These are phyloP conservation scores for Nephrotoma flavescens DNA, from an alignment of 2,888 invertebrate genomes.

Conservation along the genomic window DNA sequence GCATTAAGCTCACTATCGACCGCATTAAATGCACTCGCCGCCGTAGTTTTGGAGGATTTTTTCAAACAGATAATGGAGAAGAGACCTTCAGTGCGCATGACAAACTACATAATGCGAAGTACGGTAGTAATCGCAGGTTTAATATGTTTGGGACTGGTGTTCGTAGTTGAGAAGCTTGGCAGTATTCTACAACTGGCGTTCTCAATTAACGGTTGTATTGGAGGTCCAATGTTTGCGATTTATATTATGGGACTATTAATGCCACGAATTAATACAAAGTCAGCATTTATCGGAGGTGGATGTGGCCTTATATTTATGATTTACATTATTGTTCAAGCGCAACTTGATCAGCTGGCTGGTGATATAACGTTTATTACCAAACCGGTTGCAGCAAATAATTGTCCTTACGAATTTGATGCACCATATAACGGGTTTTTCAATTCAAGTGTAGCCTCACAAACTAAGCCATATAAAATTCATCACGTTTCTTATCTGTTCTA, in stretches of 20 bases:
- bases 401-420: constrained; percentile 23
- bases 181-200: background rate
- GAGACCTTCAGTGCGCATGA: constrained; percentile 37
- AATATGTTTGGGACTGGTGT: background rate
- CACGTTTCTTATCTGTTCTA: background rate
- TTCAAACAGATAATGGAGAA: constrained; percentile 21
- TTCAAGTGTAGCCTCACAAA: background rate
- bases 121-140: background rate
- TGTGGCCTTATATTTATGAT: constrained; percentile 46
- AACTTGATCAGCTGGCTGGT: constrained; percentile 45
- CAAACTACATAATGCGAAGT: constrained; percentile 19
- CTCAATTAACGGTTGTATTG: background rate
- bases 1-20: background rate
- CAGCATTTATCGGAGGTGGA: constrained; percentile 51
- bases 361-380: constrained; percentile 40
- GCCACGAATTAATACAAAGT: constrained; percentile 49
- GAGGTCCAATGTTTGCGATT: constrained; percentile 51
- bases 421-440: background rate
- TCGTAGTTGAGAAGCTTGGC: background rate
- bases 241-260: constrained; percentile 50
- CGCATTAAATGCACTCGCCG: background rate
- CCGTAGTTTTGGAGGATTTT: background rate
- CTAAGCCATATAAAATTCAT: background rate
- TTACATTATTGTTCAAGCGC: constrained; percentile 44
- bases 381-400: constrained; percentile 36